Evolutionary conservation across 1,140 invertebrate species (phyloP), one percentile per base, ranked within the genome.

Genomic region (Bombus confusus): DNA sequence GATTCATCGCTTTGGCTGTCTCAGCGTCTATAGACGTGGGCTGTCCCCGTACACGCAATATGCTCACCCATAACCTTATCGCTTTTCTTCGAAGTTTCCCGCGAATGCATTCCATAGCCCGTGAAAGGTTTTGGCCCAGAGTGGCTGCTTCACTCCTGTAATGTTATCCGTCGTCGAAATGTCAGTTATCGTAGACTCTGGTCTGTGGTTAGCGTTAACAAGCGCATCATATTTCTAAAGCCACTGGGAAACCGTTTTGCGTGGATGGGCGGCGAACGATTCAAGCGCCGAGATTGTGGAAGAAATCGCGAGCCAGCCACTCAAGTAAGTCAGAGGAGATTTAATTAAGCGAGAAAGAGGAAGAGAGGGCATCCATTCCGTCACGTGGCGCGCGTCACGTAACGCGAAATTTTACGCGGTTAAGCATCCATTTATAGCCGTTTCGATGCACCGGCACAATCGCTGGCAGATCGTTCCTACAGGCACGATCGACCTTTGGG

Each of bases 401-500:
- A 47, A 77, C 71, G 72, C 37, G 37, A 76, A 86, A 83, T 86
- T 80, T 47, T 28, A 66, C 66, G 37, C 43, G 77, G 69, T 80
- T 64, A 57, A n/a, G n/a, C 31, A 31, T 80, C 47, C 88, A 74
- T 41, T 80, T 76, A 84, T 73, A 88, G 74, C 75, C 43, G 57
- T 82, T 82, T 66, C 59, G 80, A 62, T 78, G 75, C 73, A 80
- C 52, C 59, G 81, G 34, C 31, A 68, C 76, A 76, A 86, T 83
- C 75, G 78, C 59, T 37, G 18, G 66, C 34, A 15, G 75, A 90
- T 71, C 59, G 68, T 57, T 69, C 43, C 28, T 66, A 66, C 83
- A 57, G 75, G 72, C 83, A 87, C 86, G 86, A 83, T 83, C 89
- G 89, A 90, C 89, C 89, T 90, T 90, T 90, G 86, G 86, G 43